A percentile compares a stretch with the other conserved stretches of the same genome.
phyloP scores from a whole-genome alignment of 2,797 vertebrate species.

The Gallinago solitaria region DNA sequence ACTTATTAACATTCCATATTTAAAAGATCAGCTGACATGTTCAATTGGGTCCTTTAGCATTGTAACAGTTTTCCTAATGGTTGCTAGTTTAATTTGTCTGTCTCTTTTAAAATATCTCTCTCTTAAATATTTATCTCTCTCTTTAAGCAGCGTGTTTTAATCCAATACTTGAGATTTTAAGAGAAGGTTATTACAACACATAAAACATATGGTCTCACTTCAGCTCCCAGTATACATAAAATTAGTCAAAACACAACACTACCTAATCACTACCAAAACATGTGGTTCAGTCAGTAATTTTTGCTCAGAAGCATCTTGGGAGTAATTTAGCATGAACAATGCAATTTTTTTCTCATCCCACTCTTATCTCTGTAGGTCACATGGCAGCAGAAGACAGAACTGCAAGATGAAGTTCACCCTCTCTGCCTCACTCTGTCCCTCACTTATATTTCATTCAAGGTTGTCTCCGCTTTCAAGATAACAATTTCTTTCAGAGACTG shows the following conservation, averaged over 20 bases:
- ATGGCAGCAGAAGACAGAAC: neutral
- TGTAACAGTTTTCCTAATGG: neutral
- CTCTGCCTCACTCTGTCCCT: neutral
- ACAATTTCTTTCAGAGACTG: slow-evolving; percentile 42
- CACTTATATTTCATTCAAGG: slow-evolving; percentile 44
- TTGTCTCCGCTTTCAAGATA: slow-evolving; percentile 17
- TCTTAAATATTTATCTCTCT: slow-evolving; percentile 36
- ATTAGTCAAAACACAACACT: slow-evolving; percentile 28
- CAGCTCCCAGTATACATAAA: neutral
- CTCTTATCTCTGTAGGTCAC: slow-evolving; percentile 28
- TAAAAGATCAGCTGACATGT: neutral
- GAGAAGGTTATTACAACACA: slow-evolving; percentile 33
- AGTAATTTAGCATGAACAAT: slow-evolving; percentile 54
- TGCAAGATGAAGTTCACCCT: neutral
- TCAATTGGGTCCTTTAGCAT: slow-evolving; percentile 5
- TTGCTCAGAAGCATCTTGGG: slow-evolving; percentile 45
- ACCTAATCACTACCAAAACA: slow-evolving; percentile 19
- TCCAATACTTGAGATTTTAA: neutral
- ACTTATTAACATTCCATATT: neutral
- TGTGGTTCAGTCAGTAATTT: slow-evolving; percentile 46
- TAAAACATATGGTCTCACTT: slow-evolving; percentile 42
- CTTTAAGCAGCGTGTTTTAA: neutral
- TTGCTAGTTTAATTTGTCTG: slow-evolving; percentile 22
- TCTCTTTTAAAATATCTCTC: slow-evolving; percentile 8
- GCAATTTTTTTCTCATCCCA: neutral